Evolutionary conservation across 2,113 vertebrate species (phyloP).

Genomic region (Dicrurus megarhynchus): DNA sequence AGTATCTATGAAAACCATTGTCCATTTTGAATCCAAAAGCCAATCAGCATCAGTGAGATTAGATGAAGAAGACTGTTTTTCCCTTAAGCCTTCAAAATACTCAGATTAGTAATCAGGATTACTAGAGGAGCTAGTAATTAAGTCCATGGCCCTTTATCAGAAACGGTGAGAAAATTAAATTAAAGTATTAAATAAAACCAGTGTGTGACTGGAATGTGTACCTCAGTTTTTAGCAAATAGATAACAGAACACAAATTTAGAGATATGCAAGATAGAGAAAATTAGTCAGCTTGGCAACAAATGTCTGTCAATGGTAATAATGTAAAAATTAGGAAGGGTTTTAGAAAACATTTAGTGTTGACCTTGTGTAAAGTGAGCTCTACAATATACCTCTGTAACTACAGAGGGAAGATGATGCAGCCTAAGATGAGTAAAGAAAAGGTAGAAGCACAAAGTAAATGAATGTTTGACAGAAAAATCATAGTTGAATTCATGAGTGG

Average conservation of each 20-base stretch:
- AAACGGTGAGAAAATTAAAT: background rate
- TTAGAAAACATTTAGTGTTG: background rate
- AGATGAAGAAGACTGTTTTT: background rate
- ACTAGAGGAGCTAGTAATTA: background rate
- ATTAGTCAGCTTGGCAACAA: background rate
- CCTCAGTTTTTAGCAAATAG: background rate
- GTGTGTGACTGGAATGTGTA: background rate
- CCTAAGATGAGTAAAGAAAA: background rate
- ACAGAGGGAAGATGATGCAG: background rate
- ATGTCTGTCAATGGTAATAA: background rate
- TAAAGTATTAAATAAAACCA: background rate
- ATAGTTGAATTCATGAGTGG: background rate
- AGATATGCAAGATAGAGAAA: background rate
- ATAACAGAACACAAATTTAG: background rate
- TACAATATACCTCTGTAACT: background rate
- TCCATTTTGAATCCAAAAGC: background rate
- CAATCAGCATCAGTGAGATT: background rate
- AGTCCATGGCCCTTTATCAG: background rate
- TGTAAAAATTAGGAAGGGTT: background rate
- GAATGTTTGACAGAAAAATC: background rate
- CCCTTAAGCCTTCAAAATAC: background rate
- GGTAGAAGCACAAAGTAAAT: background rate
- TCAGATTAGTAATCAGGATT: background rate
- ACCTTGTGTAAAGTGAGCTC: background rate
- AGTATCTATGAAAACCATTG: background rate